phyloP scores from a whole-genome alignment of 30 jellyfish, hydroid and myxozoan species.

The Hydractinia symbiolongicarpus region DNA sequence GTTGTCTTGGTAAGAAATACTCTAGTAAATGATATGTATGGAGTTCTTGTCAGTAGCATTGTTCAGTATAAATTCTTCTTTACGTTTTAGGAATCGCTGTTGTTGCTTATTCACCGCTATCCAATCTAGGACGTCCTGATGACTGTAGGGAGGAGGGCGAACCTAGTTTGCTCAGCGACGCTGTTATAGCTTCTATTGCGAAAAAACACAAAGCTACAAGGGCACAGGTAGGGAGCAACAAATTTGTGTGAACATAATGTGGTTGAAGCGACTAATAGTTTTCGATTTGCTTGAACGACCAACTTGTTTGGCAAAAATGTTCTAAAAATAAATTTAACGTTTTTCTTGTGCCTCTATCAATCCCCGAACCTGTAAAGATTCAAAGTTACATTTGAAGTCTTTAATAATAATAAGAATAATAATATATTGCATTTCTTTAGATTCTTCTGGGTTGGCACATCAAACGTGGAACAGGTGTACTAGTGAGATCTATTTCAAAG shows the following conservation, averaged over 20 bases:
- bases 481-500: conserved; percentile 74
- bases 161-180: conserved; percentile 56
- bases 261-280: no score
- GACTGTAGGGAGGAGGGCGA: conserved; percentile 29
- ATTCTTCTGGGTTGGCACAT: conserved; percentile 82
- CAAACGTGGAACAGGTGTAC: conserved; percentile 74
- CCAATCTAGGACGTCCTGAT: conserved; percentile 72
- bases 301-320: no score
- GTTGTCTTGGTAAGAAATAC: no score
- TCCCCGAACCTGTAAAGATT: no score
- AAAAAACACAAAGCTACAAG: conserved; percentile 50
- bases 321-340: no score
- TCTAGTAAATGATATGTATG: neutral
- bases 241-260: no score
- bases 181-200: conserved; percentile 53
- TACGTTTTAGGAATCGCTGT: conserved; percentile 42
- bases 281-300: no score
- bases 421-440: conserved; percentile 23
- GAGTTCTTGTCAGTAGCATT: neutral
- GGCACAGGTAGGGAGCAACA: conserved; percentile 68
- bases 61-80: neutral
- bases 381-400: no score
- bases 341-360: no score
- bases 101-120: conserved; percentile 77
- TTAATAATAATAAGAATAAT: no score